Evolutionary conservation across 2,888 invertebrate species (phyloP), one percentile per base, ranked within the genome.

Genomic region (Schizotus pectinicornis): DNA sequence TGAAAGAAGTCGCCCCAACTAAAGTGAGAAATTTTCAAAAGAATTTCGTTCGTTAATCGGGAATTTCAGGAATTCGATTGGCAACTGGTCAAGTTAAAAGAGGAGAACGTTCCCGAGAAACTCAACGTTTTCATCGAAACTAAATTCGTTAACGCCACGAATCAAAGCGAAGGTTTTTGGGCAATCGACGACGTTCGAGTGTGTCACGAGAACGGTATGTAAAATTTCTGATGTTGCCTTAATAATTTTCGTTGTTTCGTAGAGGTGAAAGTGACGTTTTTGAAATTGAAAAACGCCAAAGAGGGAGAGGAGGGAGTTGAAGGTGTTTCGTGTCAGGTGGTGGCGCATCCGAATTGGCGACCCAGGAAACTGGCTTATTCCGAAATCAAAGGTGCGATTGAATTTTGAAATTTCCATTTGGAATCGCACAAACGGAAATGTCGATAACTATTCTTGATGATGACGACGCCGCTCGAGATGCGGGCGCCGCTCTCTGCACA

Each of bases 51-150:
- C n/a, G 22, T 3, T 22, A 22, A 22, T 22, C 22, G 3, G 22
- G 5, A 22, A 22, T 52, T 71, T 70, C 34, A 42, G 72, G 73
- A 63, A 67, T 50, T 59, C 9, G 50, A 70, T 31, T 78, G 78
- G 78, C 65, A 64, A 6, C 67, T 74, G 57, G 61, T 77, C 1
- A 75, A 74, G 65, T 51, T 78, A 22, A 68, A 71, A 55, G 67
- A 72, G 31, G 69, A 73, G 57, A 71, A 77, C 51, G 62, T 76
- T n/a, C 49, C 62, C 5, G 68, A 71, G 42, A 69, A 68, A 54
- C 39, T 76, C 11, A 74, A 74, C 59, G 55, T 78, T 47, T 77
- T 74, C 59, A 70, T 77, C 1, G 71, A 77, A 67, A 77, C 78
- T 2, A 68, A 66, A 59, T 70, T 71, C 45, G 32, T 50, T 38